Evolutionary conservation across 1,140 invertebrate genomes (phyloP), one percentile per base, ranked within the genome.

Genomic region (Pygmarrhopalites habei): DNA sequence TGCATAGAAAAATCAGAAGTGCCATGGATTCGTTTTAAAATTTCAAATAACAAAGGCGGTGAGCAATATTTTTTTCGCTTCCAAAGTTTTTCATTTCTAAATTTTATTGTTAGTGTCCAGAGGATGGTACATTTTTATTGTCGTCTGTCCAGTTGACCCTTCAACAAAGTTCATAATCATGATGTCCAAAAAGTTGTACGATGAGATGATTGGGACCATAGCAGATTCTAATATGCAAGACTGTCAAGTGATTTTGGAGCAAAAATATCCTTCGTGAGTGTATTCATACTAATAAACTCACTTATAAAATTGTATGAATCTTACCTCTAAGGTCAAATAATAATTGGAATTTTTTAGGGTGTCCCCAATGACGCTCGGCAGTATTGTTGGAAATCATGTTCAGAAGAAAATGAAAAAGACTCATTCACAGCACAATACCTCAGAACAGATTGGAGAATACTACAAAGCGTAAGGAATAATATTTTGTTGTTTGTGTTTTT

Each of bases 221-320:
- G 19, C 49, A 28, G 7, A 26, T 19, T 28, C 10, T 52, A 52
- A 28, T 15, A 52, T 67, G 4, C 28, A 64, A 41, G 47, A 64
- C 4, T 66, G 60, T 56, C 69, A 71, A 32, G 35, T 39, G 19
- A 43, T 61, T 0, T 41, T 71, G 23, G 69, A 68, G 41, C 23
- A 58, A 15, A 71, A 71, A 43, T 71, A 71, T 63, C 69, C 69
- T 3, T 60, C 61, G 69, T 71, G 64, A 68, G 66, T 49, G 28
- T 29, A n/a, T 47, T 56, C 17, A n/a, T n/a, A n/a, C n/a, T n/a
- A n/a, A 7, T 30, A 21, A 19, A n/a, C 17, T 5, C n/a, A 28
- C 3, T 58, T 44, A 32, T 19, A 3, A 57, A 15, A 12, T 57
- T 57, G 53, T 12, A 15, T 35, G 5, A 52, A 7, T 25, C 26